Percentiles rank a stretch among this genome's conserved stretches.
These are phyloP conservation scores for Hemibagrus guttatus DNA, from an alignment of 2,797 vertebrate species.

Conservation along the genomic window DNA sequence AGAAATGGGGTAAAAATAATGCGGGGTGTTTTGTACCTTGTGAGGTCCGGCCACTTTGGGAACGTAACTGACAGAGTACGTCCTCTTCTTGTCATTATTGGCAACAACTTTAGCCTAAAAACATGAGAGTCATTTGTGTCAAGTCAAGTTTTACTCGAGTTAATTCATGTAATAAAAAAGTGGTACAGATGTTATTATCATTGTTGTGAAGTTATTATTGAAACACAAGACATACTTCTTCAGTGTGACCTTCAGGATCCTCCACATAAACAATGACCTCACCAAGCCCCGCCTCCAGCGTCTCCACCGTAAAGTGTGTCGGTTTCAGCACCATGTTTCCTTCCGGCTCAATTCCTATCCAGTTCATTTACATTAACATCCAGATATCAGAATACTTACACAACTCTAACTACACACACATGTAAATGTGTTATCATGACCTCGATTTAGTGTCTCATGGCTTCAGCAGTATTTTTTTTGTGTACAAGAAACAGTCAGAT, in stretches of 20 bases:
- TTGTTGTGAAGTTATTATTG: too few relatives aligned
- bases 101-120: constrained; percentile 89
- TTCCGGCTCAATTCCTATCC: constrained; percentile 87
- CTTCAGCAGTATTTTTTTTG: not conserved
- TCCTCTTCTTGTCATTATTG: constrained; percentile 88
- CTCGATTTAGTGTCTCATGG: not conserved
- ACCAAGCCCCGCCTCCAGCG: constrained; percentile 84
- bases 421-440: not conserved
- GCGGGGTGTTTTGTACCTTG: constrained; percentile 76
- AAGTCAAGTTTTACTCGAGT: not conserved
- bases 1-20: not conserved
- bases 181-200: not conserved
- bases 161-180: not conserved
- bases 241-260: constrained; percentile 94
- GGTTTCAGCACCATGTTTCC: constrained; percentile 91
- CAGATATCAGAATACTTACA: not conserved
- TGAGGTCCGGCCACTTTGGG: constrained; percentile 93
- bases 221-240: constrained; percentile 77
- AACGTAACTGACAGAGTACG: constrained; percentile 87
- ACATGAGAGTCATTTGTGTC: constrained; percentile 4
- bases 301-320: constrained; percentile 92
- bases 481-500: not conserved
- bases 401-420: not conserved
- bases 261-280: constrained; percentile 95
- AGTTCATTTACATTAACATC: not conserved